phyloP scores from a whole-genome alignment of 1,140 invertebrate genomes.

The Nasonia vitripennis region DNA sequence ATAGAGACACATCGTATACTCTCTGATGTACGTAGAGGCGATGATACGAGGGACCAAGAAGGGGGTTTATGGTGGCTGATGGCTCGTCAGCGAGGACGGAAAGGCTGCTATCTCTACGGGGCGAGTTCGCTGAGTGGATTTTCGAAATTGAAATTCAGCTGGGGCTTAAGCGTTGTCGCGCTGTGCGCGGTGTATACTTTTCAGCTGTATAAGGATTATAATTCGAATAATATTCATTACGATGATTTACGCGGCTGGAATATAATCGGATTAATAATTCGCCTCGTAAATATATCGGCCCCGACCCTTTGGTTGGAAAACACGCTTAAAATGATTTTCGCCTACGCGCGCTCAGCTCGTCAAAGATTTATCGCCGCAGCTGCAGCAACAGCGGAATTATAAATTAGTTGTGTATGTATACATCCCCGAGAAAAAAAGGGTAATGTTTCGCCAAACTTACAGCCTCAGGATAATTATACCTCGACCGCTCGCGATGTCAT shows the following conservation, averaged over 20 bases:
- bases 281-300: too few species aligned
- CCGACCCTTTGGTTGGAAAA: too few species aligned
- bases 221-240: too few species aligned
- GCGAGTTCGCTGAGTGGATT: background rate
- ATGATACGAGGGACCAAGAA: background rate
- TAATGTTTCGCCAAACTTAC: background rate
- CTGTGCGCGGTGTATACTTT: too few species aligned
- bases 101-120: too few species aligned
- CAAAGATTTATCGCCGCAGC: too few species aligned
- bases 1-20: background rate
- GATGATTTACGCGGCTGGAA: too few species aligned
- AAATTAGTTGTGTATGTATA: background rate
- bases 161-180: too few species aligned
- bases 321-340: too few species aligned
- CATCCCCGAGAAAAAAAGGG: background rate
- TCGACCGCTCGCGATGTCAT: background rate
- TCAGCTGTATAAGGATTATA: too few species aligned
- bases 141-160: background rate
- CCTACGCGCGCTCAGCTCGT: too few species aligned
- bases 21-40: background rate
- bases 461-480: background rate
- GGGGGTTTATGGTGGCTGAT: background rate
- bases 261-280: too few species aligned
- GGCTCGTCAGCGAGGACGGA: background rate
- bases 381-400: background rate